Base-by-base conservation (phyloP, 1,140 invertebrate species). In the Lineus longissimus region DNA sequence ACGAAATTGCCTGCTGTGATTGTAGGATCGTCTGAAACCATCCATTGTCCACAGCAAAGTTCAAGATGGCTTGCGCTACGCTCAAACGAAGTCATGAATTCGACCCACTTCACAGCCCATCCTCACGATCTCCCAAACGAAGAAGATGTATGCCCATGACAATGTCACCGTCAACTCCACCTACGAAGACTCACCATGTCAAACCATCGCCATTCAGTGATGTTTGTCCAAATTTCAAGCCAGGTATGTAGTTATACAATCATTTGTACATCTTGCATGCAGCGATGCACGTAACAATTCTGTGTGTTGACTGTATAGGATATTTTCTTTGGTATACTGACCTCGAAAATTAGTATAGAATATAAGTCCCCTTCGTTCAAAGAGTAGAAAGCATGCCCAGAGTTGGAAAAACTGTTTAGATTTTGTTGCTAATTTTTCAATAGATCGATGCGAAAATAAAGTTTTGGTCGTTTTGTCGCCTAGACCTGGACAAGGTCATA, bases 51-150 rank as follows among this genome's bases (percentile, higher is more conserved):
- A 36, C 33, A 7, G 33, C 15, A n/a, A n/a, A n/a, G 4, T 36
- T n/a, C 47, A 72, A 70, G 47, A 96, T 96, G 94, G 94, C 94
- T 85, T 96, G 94, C 86, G 93, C 92, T 82, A 95, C 93, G 73
- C 85, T 95, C 25, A 97, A 96, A 86, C 87, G 93, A 80, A 90
- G 89, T 76, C 86, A 94, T 75, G 93, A 97, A 81, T 95, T 94
- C 87, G 93, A 96, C 84, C 90, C 92, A 31, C 87, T 94, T 63
- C 86, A 90, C 72, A 88, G 84, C 80, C 81, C 82, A 30, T 86
- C 89, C 71, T 88, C 90, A 73, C 84, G 90, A 66, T 89, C 92
- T 29, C 87, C 87, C 61, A 95, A 94, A 84, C 85, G 93, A 81
- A 85, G 93, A 81, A 88, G 93, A 85, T 95, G 91, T 84, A 87